A percentile compares a stretch with the other conserved stretches of the same genome.
Evolutionary conservation across 2,113 vertebrate species (phyloP).

Genomic region (Herpetotheres cachinnans): DNA sequence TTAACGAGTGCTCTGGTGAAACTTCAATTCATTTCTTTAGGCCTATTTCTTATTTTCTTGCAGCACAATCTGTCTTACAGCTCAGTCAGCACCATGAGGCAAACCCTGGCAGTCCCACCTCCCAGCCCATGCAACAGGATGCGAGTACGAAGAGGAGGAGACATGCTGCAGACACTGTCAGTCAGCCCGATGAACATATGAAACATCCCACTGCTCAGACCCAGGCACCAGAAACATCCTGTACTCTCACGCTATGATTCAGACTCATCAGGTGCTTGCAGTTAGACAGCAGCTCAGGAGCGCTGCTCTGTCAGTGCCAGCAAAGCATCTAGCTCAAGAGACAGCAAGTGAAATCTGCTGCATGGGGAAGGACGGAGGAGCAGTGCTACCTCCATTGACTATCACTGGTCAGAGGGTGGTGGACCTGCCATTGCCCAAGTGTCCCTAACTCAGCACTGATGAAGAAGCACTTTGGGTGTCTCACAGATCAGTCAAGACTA

Average conservation of each 20-base stretch:
- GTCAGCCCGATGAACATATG: neutral
- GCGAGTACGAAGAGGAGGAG: neutral
- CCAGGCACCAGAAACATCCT: neutral
- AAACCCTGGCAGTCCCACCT: neutral
- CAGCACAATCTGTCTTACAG: neutral
- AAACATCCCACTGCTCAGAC: neutral
- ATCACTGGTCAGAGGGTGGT: neutral
- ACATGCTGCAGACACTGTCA: accelerated
- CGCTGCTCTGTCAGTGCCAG: neutral
- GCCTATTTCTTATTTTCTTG: neutral
- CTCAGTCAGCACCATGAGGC: neutral
- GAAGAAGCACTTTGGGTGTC: neutral
- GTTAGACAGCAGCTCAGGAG: neutral
- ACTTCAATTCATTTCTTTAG: neutral
- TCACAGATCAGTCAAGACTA: neutral
- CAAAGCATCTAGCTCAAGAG: neutral
- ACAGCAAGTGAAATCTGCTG: neutral
- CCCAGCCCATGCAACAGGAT: neutral
- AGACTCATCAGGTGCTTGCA: neutral
- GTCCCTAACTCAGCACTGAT: neutral
- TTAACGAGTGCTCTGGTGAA: neutral
- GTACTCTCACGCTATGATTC: neutral
- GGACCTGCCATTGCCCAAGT: accelerated
- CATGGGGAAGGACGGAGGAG: neutral
- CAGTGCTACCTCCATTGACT: neutral